These are phyloP conservation scores for Campoplex nolae DNA, from an alignment of 2,888 invertebrate species.

Conservation along the genomic window DNA sequence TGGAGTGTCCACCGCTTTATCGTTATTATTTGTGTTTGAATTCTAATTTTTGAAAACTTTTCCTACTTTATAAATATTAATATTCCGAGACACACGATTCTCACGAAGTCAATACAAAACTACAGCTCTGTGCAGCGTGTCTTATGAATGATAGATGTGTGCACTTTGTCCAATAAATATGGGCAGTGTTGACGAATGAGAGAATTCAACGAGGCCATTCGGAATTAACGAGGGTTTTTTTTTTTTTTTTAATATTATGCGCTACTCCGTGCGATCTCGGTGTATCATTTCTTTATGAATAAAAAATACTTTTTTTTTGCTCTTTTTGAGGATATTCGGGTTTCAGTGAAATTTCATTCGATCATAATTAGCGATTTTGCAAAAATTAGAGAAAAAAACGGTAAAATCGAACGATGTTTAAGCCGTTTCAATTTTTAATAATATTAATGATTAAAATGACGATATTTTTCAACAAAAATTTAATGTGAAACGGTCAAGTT, in stretches of 20 bases:
- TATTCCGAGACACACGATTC: constrained; percentile 52
- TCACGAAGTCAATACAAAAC: constrained; percentile 67
- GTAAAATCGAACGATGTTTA: background rate
- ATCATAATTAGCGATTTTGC: background rate
- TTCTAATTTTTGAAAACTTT: background rate
- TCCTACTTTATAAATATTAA: background rate
- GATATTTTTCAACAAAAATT: background rate
- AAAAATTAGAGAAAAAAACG: background rate
- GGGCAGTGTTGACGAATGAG: constrained; percentile 40
- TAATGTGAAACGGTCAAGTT: background rate
- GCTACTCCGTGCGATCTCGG: constrained; percentile 19
- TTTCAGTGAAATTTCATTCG: background rate
- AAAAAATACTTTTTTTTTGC: background rate
- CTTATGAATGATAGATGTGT: constrained; percentile 61
- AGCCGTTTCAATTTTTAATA: background rate
- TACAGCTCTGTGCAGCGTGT: constrained; percentile 62
- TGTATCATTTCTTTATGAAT: background rate
- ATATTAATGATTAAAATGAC: background rate
- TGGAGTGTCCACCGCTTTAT: constrained; percentile 39
- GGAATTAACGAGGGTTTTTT: constrained; percentile 30
- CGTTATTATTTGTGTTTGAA: background rate
- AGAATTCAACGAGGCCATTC: constrained; percentile 39
- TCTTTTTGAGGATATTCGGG: background rate
- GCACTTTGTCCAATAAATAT: constrained; percentile 54
- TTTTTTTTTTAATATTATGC: background rate